Percentiles rank a stretch among this genome's conserved stretches.
Evolutionary conservation across 92 coral and sea anemone genomes (phyloP).

Genomic region (Porites rus): DNA sequence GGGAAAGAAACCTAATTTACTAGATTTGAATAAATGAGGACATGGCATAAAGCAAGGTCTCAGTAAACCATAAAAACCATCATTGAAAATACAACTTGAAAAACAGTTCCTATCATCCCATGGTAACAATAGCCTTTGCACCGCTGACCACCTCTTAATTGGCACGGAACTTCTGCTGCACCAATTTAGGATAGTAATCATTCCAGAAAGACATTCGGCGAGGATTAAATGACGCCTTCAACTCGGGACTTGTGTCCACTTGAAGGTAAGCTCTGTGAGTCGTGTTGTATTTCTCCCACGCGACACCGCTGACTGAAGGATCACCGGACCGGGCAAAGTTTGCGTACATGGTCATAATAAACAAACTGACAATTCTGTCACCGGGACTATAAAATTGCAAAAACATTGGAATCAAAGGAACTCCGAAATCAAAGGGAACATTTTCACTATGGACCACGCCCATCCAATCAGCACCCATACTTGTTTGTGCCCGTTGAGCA

Average conservation of each 20-base stretch:
- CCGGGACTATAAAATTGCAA: neutral
- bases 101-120: neutral
- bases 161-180: constrained; percentile 19
- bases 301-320: constrained; percentile 60
- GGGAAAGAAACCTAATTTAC: no score
- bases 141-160: neutral
- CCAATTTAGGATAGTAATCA: constrained; percentile 73
- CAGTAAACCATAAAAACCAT: neutral
- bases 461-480: constrained; percentile 23
- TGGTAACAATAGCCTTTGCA: neutral
- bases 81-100: neutral
- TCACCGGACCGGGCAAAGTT: constrained; percentile 65
- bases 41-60: no score
- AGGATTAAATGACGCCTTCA: constrained; percentile 60
- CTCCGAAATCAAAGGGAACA: constrained; percentile 12
- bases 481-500: constrained; percentile 28
- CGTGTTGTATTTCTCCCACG: constrained; percentile 70
- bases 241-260: constrained; percentile 65
- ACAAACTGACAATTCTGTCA: constrained; percentile 55
- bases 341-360: constrained; percentile 39
- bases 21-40: no score
- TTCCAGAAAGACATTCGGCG: constrained; percentile 89
- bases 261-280: constrained; percentile 58
- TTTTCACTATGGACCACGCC: constrained; percentile 23
- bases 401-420: neutral